These are phyloP conservation scores for Euleptes europaea DNA, from an alignment of 2,113 vertebrate genomes.

Conservation along the genomic window DNA sequence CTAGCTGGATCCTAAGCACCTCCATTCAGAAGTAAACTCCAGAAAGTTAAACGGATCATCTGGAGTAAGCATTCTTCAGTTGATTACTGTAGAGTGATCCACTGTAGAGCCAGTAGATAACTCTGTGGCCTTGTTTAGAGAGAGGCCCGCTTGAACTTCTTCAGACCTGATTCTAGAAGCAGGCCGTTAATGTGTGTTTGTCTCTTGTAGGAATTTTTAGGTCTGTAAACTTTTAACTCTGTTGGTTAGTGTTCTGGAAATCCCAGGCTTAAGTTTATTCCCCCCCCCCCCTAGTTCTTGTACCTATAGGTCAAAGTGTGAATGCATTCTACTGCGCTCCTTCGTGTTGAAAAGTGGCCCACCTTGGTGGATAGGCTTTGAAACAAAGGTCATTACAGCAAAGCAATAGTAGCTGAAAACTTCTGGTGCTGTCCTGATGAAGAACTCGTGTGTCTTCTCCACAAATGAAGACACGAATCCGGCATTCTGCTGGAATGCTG, in stretches of 20 bases:
- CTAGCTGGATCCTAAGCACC: too few relatives aligned
- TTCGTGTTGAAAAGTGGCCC: neutral
- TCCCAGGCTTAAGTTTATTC: neutral
- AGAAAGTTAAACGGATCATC: neutral
- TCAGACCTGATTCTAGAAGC: neutral
- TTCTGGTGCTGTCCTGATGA: neutral
- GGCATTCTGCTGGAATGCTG: neutral
- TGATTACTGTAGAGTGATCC: neutral
- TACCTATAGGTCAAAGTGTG: neutral
- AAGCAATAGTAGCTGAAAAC: neutral
- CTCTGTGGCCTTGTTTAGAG: neutral
- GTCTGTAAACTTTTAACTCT: neutral
- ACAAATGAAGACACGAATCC: neutral
- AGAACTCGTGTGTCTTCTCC: too few relatives aligned
- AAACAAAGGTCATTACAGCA: neutral
- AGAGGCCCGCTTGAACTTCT: neutral
- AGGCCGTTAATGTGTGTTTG: neutral
- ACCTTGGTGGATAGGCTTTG: neutral
- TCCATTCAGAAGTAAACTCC: neutral
- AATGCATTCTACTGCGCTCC: neutral
- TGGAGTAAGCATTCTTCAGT: neutral
- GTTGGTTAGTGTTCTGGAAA: neutral
- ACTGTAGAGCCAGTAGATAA: too few relatives aligned
- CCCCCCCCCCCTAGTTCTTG: neutral
- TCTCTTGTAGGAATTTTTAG: neutral